A percentile compares a stretch with the other conserved stretches of the same genome.
These are phyloP conservation scores for Aphidius colemani DNA, from an alignment of 2,888 invertebrate species.

Conservation along the genomic window DNA sequence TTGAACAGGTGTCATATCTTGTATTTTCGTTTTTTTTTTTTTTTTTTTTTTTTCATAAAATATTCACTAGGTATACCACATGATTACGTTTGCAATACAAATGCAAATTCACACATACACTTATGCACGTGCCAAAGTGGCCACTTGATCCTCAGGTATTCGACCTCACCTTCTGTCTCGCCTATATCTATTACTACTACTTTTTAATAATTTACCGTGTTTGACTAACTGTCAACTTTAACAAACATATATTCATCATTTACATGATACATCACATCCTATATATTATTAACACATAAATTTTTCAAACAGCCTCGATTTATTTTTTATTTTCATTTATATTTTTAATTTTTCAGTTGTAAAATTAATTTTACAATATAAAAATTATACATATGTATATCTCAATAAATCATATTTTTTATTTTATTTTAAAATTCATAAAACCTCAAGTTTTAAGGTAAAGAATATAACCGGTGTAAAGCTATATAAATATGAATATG, in stretches of 20 bases:
- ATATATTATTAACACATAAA: no score
- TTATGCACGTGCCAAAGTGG: slow-evolving; percentile 7
- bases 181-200: neutral
- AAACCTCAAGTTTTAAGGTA: neutral
- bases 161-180: neutral
- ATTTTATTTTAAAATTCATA: neutral
- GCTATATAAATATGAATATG: no score
- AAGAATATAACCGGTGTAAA: neutral
- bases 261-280: no score
- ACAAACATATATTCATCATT: no score
- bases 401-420: neutral
- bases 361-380: no score
- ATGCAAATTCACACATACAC: neutral
- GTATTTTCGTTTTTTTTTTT: slow-evolving; percentile 48
- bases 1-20: slow-evolving; percentile 51
- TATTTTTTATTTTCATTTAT: no score
- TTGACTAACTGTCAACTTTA: neutral
- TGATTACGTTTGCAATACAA: neutral
- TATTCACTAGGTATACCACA: slow-evolving; percentile 54
- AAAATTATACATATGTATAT: neutral
- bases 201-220: neutral
- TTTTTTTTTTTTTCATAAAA: slow-evolving; percentile 51
- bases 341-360: no score
- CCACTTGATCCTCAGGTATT: neutral
- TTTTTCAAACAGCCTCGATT: no score